Evolutionary conservation across 2,888 invertebrate species (phyloP).

Genomic region (Apoda limacodes): DNA sequence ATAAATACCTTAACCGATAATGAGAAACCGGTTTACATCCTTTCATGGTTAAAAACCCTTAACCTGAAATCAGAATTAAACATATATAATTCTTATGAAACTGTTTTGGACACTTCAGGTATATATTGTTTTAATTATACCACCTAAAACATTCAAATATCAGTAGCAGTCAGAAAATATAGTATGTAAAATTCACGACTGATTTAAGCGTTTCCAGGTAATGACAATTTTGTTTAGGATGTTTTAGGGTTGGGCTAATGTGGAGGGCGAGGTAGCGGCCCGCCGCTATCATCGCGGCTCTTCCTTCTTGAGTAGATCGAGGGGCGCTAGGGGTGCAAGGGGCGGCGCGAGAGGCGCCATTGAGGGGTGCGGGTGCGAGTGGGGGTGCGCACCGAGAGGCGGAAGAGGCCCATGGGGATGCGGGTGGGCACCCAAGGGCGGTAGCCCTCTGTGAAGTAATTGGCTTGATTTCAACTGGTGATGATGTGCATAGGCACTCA

Average conservation of each 20-base stretch:
- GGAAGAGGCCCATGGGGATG: conserved; percentile 52
- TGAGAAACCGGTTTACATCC: too few species aligned
- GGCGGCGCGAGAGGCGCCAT: conserved; percentile 37
- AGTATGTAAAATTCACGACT: too few species aligned
- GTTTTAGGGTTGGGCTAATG: too few species aligned
- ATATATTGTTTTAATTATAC: too few species aligned
- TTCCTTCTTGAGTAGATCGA: conserved; percentile 72
- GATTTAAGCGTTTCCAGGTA: too few species aligned
- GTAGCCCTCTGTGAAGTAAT: conserved; percentile 58
- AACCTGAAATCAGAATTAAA: too few species aligned
- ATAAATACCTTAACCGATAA: conserved; percentile 62
- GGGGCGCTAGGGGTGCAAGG: conserved; percentile 53
- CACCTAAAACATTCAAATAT: too few species aligned
- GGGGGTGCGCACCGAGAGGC: conserved; percentile 60
- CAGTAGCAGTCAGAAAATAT: too few species aligned
- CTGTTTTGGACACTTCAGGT: too few species aligned
- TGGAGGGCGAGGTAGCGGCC: conserved; percentile 27
- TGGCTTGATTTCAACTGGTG: conserved; percentile 66
- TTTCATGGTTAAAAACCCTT: too few species aligned
- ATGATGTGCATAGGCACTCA: conserved; percentile 76
- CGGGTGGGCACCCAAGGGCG: conserved; percentile 29
- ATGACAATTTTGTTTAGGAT: too few species aligned
- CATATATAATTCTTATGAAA: too few species aligned
- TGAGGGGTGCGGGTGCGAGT: conserved; percentile 53
- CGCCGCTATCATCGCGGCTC: conserved; percentile 67